phyloP scores from a whole-genome alignment of 1,140 invertebrate genomes.

The Caligus rogercresseyi region DNA sequence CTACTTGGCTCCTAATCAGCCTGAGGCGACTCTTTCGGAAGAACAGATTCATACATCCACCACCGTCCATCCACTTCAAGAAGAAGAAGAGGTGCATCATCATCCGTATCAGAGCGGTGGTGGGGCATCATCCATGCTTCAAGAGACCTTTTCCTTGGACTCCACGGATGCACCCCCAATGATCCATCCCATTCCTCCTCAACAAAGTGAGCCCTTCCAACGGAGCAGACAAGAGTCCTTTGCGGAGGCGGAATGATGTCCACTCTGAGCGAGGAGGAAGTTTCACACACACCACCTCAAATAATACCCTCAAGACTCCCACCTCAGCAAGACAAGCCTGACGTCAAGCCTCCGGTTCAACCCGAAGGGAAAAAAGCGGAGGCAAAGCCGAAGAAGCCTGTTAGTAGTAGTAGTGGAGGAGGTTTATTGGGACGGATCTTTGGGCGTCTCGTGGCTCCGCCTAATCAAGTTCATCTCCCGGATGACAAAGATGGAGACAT shows the following conservation, averaged over 20 bases:
- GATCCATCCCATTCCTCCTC: background rate
- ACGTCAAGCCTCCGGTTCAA: too few species aligned
- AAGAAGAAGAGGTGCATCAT: background rate
- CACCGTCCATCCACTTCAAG: background rate
- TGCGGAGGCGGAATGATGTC: background rate
- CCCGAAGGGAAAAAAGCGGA: background rate
- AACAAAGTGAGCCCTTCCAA: background rate
- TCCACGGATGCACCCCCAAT: background rate
- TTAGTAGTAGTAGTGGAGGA: background rate
- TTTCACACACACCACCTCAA: background rate
- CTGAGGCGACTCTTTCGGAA: too few species aligned
- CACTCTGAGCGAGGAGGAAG: background rate
- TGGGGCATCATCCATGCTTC: background rate
- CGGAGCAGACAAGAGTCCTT: background rate
- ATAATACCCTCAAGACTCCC: background rate
- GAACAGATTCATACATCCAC: background rate
- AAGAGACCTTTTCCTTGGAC: background rate
- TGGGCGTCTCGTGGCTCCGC: slow-evolving; percentile 5
- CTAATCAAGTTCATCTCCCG: slow-evolving; percentile 19
- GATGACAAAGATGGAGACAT: slow-evolving; percentile 14
- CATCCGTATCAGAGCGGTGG: too few species aligned
- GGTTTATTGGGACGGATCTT: slow-evolving; percentile 6
- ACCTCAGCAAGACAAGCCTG: background rate
- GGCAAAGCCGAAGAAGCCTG: background rate
- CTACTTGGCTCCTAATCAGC: background rate